Evolutionary conservation across 2,888 invertebrate genomes (phyloP).

Genomic region (Pedicia rivosa): DNA sequence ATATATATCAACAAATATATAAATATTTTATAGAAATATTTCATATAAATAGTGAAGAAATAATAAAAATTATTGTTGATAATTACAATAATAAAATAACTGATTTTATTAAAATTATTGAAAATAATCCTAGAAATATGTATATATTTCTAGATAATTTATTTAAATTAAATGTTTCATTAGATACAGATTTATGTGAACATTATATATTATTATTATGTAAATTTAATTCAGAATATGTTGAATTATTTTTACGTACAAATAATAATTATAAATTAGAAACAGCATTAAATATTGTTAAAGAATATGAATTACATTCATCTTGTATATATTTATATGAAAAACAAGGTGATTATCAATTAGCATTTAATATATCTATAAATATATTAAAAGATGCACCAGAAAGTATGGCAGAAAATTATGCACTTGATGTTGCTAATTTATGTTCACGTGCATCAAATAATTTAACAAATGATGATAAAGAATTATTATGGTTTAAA

Average conservation of each 20-base stretch:
- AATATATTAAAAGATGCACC: slow-evolving; percentile 23
- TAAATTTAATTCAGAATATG: slow-evolving; percentile 34
- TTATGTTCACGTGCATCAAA: slow-evolving; percentile 33
- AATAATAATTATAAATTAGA: slow-evolving; percentile 43
- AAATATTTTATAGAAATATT: slow-evolving; percentile 36
- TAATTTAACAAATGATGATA: slow-evolving; percentile 28
- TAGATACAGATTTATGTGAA: slow-evolving; percentile 37
- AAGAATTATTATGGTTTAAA: slow-evolving; percentile 35
- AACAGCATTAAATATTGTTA: slow-evolving; percentile 45
- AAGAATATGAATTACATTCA: slow-evolving; percentile 41
- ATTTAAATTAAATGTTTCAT: slow-evolving; percentile 22
- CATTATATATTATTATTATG: slow-evolving; percentile 47
- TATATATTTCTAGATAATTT: slow-evolving; percentile 44
- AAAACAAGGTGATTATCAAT: slow-evolving; percentile 53
- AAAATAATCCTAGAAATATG: slow-evolving; percentile 22
- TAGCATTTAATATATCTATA: slow-evolving; percentile 48
- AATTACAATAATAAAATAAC: slow-evolving; percentile 35
- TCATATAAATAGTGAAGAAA: slow-evolving; percentile 40
- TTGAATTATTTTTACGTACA: slow-evolving; percentile 35
- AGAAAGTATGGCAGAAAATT: slow-evolving; percentile 14
- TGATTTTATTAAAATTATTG: slow-evolving; percentile 29
- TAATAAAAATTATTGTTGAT: slow-evolving; percentile 43
- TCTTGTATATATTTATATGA: slow-evolving; percentile 60
- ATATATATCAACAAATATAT: slow-evolving; percentile 32
- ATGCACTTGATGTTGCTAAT: slow-evolving; percentile 19